These are phyloP conservation scores for Ochropleura plecta DNA, from an alignment of 2,888 invertebrate genomes.

Conservation along the genomic window DNA sequence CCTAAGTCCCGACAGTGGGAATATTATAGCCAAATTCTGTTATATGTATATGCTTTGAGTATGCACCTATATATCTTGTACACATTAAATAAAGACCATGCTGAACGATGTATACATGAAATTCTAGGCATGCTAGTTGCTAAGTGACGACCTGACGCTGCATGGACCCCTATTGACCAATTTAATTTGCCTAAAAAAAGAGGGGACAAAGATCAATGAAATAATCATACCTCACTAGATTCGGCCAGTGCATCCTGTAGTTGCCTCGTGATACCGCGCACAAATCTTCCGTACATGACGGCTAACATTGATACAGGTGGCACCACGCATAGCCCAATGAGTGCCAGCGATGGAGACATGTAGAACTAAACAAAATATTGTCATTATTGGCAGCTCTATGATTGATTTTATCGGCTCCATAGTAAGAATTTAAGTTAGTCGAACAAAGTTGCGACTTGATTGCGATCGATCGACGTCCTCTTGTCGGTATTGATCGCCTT, in stretches of 20 bases:
- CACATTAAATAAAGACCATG: neutral
- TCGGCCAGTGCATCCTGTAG: slow-evolving; percentile 94
- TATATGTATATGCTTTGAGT: neutral
- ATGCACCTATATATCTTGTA: neutral
- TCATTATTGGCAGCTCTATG: slow-evolving; percentile 46
- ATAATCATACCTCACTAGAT: slow-evolving; percentile 80
- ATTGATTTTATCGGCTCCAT: neutral
- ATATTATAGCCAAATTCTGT: neutral
- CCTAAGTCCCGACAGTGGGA: neutral
- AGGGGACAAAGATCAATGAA: slow-evolving; percentile 9
- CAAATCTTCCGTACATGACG: slow-evolving; percentile 95
- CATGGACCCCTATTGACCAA: neutral
- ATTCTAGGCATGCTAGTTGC: neutral
- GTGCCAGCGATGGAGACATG: slow-evolving; percentile 96
- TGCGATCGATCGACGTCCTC: neutral
- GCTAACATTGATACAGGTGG: slow-evolving; percentile 97
- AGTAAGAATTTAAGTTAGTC: neutral
- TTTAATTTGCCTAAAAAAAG: neutral
- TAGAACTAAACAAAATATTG: slow-evolving; percentile 92
- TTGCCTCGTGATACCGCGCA: slow-evolving; percentile 95
- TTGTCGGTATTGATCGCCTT: neutral
- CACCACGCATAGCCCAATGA: slow-evolving; percentile 96
- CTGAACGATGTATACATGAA: neutral
- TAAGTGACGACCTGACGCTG: no score
- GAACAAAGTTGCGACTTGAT: neutral